phyloP scores from a whole-genome alignment of 2,888 invertebrate genomes.

The Philopedon plagiatum region DNA sequence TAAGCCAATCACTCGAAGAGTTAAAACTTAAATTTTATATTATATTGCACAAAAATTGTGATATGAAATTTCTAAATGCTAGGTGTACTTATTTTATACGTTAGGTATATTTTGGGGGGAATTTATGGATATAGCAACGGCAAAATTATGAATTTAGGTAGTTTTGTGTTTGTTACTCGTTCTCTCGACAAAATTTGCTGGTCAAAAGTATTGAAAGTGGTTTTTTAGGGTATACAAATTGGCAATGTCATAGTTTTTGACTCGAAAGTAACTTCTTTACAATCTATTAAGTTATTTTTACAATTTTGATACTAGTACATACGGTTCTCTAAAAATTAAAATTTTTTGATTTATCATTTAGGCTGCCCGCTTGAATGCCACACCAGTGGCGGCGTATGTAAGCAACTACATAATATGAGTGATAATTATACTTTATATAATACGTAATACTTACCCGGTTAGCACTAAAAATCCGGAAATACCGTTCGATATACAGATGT shows the following conservation, averaged over 20 bases:
- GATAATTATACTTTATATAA: not conserved
- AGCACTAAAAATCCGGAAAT: too few species aligned
- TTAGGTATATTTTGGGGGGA: not conserved
- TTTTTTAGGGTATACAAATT: not conserved
- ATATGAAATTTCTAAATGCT: constrained; percentile 26
- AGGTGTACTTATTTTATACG: constrained; percentile 3
- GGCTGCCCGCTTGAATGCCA: too few species aligned
- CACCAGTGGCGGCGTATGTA: too few species aligned
- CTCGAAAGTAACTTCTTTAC: too few species aligned
- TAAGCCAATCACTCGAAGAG: constrained; percentile 69
- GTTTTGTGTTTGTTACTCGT: not conserved
- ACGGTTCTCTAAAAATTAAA: too few species aligned
- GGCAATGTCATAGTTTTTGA: not conserved
- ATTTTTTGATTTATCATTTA: not conserved
- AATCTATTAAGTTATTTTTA: too few species aligned
- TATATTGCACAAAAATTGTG: constrained; percentile 38
- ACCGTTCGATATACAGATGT: too few species aligned
- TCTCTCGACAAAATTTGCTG: not conserved
- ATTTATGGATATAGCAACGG: not conserved
- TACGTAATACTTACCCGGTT: too few species aligned
- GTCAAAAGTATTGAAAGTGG: not conserved
- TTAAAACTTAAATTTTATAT: constrained; percentile 70
- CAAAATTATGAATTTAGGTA: too few species aligned
- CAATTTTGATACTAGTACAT: too few species aligned
- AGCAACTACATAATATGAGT: too few species aligned